phyloP scores from a whole-genome alignment of 2,888 invertebrate genomes.

The Fragum fragum region DNA sequence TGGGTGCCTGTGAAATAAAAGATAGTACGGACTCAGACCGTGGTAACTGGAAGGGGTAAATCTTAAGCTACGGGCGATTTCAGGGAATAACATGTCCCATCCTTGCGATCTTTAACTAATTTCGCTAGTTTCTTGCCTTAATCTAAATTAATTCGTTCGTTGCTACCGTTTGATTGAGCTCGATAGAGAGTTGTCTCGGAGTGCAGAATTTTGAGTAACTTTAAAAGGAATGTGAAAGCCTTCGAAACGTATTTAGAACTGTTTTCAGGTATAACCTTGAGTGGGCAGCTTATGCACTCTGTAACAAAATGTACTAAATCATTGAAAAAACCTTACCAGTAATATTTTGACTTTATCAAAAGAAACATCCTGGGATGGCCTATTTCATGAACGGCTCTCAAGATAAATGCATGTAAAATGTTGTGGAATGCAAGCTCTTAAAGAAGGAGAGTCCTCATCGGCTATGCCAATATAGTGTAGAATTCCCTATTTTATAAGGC shows the following conservation, averaged over 20 bases:
- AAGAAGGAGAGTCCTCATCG: no score
- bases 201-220: not conserved
- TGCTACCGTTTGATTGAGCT: not conserved
- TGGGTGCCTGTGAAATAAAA: not conserved
- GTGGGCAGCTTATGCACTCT: not conserved
- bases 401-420: not conserved
- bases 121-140: not conserved
- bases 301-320: not conserved
- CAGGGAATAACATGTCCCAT: not conserved
- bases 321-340: not conserved
- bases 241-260: not conserved
- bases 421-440: not conserved
- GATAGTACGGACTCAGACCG: not conserved
- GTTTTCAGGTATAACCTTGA: not conserved
- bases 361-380: not conserved
- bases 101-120: not conserved
- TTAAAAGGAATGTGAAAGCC: not conserved
- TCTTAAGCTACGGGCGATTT: not conserved
- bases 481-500: not conserved
- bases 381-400: not conserved
- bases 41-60: not conserved
- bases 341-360: not conserved
- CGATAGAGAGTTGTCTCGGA: not conserved
- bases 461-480: not conserved
- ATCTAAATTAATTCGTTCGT: not conserved